A percentile compares a stretch with the other conserved stretches of the same genome.
Evolutionary conservation across 2,888 invertebrate species (phyloP).

Genomic region (Anoncus sp.): DNA sequence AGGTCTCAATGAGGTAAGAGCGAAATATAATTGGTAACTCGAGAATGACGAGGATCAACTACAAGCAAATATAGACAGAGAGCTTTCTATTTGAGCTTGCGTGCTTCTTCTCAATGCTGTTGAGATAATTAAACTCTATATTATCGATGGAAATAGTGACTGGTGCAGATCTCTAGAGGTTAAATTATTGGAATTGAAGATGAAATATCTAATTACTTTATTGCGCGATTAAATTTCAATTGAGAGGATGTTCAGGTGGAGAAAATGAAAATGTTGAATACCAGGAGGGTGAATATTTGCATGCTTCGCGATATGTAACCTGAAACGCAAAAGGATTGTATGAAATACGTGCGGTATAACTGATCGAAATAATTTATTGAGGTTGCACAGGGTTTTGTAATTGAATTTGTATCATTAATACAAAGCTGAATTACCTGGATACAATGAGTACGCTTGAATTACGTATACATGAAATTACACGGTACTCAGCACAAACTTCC

Average conservation of each 20-base stretch:
- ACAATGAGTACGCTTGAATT: no score
- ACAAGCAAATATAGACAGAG: conserved; percentile 6
- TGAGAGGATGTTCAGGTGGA: background rate
- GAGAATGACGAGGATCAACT: conserved; percentile 20
- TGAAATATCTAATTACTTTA: background rate
- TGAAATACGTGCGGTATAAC: no score
- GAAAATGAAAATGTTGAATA: background rate
- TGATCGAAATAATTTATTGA: background rate
- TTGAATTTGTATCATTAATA: background rate
- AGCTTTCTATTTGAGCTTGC: background rate
- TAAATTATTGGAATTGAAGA: background rate
- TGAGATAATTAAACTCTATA: background rate
- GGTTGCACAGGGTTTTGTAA: background rate
- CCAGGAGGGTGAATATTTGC: background rate
- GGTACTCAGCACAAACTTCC: no score
- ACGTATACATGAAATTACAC: no score
- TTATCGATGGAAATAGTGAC: background rate
- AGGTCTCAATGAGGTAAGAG: background rate
- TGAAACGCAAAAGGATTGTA: no score
- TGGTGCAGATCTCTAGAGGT: background rate
- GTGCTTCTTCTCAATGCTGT: background rate
- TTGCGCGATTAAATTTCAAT: background rate
- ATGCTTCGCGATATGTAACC: no score
- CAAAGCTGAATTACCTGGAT: no score
- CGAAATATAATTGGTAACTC: conserved; percentile 33